Evolutionary conservation across 64 coral and sea anemone species (phyloP), one percentile per base, ranked within the genome.

Genomic region (Montipora cactus): DNA sequence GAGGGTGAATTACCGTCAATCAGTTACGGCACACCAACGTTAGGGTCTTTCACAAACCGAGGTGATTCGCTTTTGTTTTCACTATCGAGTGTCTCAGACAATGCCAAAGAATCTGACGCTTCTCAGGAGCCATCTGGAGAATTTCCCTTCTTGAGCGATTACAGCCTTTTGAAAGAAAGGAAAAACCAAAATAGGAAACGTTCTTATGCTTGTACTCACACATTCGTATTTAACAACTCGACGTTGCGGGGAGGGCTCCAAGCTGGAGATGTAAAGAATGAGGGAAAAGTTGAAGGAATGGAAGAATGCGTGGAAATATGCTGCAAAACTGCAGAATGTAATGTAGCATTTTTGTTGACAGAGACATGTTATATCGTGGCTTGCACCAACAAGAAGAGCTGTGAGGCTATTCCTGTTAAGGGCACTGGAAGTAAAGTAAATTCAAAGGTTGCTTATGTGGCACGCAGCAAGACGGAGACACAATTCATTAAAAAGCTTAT

Each of bases 251-350:
- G 79, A 25, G 87, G 91, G 12, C 70, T 95, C 16, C 76, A 93
- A 49, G 94, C 91, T 10, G 94, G 94, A 47, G 94, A 98, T 52
- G 95, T 88, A 16, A 87, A 91, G 64, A 61, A 67, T 4, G 70
- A 59, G 81, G 72, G 78, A 46, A 89, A 91, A 15, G 81, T 89
- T 48, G 88, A 68, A 49, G 80, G 75, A 7, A 87, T 95, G 76
- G 82, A 93, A 45, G 77, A 91, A 8, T 98, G 97, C 52, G 58
- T 70, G 14, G 75, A 90, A 66, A 69, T 81, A 1, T 98, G 97
- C 79, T 98, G 97, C 90, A 59, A 88, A 28, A 88, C 82, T 7
- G 64, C 67, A 37, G 90, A 95, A 88, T 98, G 97, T 20, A 98
- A 98, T 58, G 89, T 91, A 19, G 97, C 97, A 4, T 55, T 98